Evolutionary conservation across 2,113 vertebrate genomes (phyloP).

Genomic region (Ciconia boyciana): DNA sequence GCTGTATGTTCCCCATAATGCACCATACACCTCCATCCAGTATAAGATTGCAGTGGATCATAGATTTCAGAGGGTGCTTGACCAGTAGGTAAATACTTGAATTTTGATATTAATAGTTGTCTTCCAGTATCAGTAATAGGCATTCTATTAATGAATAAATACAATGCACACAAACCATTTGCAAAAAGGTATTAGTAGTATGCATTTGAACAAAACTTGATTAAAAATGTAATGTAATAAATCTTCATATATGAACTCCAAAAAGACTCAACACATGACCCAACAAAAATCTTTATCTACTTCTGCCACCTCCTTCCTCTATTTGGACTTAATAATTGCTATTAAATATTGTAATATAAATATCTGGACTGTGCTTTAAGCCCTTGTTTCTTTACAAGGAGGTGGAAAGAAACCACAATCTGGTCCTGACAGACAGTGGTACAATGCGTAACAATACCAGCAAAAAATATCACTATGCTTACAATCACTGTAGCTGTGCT

Average conservation of each 20-base stretch:
- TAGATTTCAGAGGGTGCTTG: neutral
- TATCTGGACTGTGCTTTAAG: neutral
- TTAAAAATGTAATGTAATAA: neutral
- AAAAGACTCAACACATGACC: neutral
- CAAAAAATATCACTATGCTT: neutral
- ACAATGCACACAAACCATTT: neutral
- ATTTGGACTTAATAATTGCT: neutral
- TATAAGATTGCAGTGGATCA: neutral
- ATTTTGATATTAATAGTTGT: neutral
- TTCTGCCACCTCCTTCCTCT: neutral
- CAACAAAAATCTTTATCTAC: neutral
- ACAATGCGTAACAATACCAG: accelerated
- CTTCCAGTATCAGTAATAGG: neutral
- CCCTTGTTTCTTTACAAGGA: neutral
- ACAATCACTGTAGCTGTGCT: neutral
- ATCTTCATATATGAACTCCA: neutral
- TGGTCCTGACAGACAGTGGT: neutral
- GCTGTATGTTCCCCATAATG: neutral
- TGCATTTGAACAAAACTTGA: neutral
- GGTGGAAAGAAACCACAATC: neutral
- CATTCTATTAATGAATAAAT: neutral
- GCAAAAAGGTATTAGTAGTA: neutral
- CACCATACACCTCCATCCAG: neutral
- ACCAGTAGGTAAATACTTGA: neutral
- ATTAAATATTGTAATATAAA: neutral